phyloP scores from a whole-genome alignment of 2,113 vertebrate genomes.

The Malurus cyaneus region DNA sequence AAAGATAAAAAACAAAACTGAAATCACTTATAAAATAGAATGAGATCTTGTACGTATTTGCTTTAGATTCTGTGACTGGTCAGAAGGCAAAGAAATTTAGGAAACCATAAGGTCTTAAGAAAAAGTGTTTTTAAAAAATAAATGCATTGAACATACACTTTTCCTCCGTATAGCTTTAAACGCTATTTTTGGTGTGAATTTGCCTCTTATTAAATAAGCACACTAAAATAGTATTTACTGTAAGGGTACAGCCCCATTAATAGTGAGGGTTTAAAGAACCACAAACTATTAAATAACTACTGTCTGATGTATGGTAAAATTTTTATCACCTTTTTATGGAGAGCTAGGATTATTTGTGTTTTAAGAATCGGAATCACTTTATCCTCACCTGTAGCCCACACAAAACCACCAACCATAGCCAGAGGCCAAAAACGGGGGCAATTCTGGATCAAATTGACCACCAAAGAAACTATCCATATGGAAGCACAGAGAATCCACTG shows the following conservation, averaged over 20 bases:
- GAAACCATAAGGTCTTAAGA: background rate
- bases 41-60: background rate
- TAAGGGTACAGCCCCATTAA: background rate
- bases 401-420: conserved; percentile 86
- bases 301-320: background rate
- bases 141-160: background rate
- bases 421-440: conserved; percentile 86
- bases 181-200: background rate
- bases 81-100: background rate
- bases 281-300: background rate
- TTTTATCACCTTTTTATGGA: background rate
- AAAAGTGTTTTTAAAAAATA: background rate
- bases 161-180: background rate
- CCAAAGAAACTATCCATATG: conserved; percentile 81
- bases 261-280: background rate
- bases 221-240: background rate
- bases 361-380: background rate
- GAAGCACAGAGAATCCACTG: conserved; percentile 88
- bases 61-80: background rate
- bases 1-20: background rate
- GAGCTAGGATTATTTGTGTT: background rate
- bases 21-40: background rate
- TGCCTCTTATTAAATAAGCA: background rate
- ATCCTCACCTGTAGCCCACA: conserved; percentile 89
- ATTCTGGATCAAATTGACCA: conserved; percentile 78